phyloP scores from a whole-genome alignment of 1,140 invertebrate species.

The Glossosoma conforme region DNA sequence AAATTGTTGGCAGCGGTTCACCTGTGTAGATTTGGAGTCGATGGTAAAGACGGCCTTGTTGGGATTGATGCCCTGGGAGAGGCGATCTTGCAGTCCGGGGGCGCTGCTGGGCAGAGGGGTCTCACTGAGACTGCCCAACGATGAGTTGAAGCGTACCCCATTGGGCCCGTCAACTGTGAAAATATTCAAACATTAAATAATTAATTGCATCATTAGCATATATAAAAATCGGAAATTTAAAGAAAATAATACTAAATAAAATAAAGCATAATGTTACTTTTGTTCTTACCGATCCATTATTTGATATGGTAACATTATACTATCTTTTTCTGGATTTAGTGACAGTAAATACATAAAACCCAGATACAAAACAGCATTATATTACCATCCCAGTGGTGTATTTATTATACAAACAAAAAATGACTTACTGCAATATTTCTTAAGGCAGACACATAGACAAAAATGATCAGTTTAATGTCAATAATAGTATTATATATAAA shows the following conservation, averaged over 20 bases:
- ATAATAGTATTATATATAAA: too few species aligned
- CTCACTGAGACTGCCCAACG: conserved; percentile 33
- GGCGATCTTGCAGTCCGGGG: conserved; percentile 10
- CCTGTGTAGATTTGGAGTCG: conserved; percentile 51
- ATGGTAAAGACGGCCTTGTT: conserved; percentile 55
- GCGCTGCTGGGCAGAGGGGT: conserved; percentile 21
- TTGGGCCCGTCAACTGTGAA: conserved; percentile 48
- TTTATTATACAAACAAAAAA: too few species aligned
- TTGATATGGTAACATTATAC: too few species aligned
- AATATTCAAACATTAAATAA: conserved; percentile 13
- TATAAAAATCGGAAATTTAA: conserved; percentile 7
- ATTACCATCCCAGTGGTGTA: too few species aligned
- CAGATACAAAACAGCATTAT: too few species aligned
- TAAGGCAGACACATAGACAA: too few species aligned
- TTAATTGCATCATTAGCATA: conserved; percentile 2
- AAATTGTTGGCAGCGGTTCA: too few species aligned
- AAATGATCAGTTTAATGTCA: too few species aligned
- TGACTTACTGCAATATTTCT: too few species aligned
- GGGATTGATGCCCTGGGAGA: conserved; percentile 44
- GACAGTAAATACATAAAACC: too few species aligned
- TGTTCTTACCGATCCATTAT: too few species aligned
- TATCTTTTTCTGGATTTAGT: too few species aligned
- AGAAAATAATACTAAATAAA: neutral
- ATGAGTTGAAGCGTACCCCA: conserved; percentile 48
- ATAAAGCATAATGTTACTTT: neutral